Evolutionary conservation across 2,888 invertebrate genomes (phyloP).

Genomic region (Mesoligia furuncula): DNA sequence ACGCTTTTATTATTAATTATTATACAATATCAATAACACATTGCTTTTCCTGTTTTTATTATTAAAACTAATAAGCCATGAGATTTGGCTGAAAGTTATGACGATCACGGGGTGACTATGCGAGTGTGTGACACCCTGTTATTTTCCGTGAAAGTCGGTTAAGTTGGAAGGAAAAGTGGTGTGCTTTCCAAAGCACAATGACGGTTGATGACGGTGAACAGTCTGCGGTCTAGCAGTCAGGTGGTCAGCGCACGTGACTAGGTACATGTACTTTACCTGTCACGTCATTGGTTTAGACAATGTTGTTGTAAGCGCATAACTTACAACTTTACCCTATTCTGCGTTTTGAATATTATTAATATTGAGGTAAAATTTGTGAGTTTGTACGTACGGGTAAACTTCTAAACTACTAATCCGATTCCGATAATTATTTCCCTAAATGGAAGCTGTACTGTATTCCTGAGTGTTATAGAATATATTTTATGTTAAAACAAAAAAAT

Average conservation of each 20-base stretch:
- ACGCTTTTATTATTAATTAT: conserved; percentile 15
- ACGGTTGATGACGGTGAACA: conserved; percentile 6
- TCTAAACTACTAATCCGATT: background rate
- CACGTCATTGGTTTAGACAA: conserved; percentile 5
- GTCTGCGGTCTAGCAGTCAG: conserved; percentile 44
- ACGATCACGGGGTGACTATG: background rate
- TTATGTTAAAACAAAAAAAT: background rate
- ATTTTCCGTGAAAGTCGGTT: conserved; percentile 3
- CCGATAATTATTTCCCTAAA: background rate
- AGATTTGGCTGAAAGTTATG: conserved; percentile 30
- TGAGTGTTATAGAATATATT: background rate
- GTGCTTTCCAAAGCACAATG: conserved; percentile 20
- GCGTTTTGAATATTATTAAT: background rate
- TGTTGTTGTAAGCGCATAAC: background rate
- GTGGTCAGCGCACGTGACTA: conserved; percentile 41
- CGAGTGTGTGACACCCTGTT: background rate
- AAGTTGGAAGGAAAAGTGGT: background rate
- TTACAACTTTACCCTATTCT: background rate
- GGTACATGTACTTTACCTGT: conserved; percentile 27
- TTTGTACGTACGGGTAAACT: background rate
- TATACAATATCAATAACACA: conserved; percentile 26
- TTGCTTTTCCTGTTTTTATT: conserved; percentile 49
- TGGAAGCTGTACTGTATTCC: background rate
- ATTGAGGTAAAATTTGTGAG: background rate
- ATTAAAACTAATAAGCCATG: conserved; percentile 31